These are phyloP conservation scores for Anarsia innoxiella DNA, from an alignment of 2,888 invertebrate genomes.

Conservation along the genomic window DNA sequence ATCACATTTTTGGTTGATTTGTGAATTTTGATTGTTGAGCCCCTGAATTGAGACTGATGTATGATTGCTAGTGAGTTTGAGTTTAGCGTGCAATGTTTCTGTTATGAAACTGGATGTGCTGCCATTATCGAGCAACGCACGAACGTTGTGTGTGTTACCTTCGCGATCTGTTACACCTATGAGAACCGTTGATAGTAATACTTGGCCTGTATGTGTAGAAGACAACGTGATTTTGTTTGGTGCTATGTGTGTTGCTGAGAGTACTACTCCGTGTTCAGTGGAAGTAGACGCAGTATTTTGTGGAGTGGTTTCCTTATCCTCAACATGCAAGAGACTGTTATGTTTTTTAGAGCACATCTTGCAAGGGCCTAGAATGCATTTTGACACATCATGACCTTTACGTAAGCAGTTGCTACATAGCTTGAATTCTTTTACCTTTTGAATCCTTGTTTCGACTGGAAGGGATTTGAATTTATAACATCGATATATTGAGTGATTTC, in stretches of 20 bases:
- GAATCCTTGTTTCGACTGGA: slow-evolving; percentile 10
- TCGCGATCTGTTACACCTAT: too few species aligned
- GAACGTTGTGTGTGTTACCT: too few species aligned
- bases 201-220: too few species aligned
- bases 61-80: background rate
- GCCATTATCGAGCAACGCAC: slow-evolving; percentile 7
- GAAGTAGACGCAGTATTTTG: background rate
- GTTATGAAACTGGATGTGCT: background rate
- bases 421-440: slow-evolving; percentile 16
- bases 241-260: background rate
- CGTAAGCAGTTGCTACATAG: slow-evolving; percentile 19
- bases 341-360: background rate
- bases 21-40: background rate
- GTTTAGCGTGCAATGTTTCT: background rate
- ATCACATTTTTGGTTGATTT: background rate
- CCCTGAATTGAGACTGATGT: background rate
- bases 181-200: too few species aligned
- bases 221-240: too few species aligned
- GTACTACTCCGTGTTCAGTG: background rate
- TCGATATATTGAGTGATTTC: slow-evolving; percentile 12
- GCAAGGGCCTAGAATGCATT: slow-evolving; percentile 13
- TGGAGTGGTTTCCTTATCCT: too few species aligned
- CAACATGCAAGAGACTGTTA: background rate
- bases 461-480: slow-evolving; percentile 18
- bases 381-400: slow-evolving; percentile 14